Evolutionary conservation across 2,888 invertebrate genomes (phyloP).

Genomic region (Prostheceraeus crozeri): DNA sequence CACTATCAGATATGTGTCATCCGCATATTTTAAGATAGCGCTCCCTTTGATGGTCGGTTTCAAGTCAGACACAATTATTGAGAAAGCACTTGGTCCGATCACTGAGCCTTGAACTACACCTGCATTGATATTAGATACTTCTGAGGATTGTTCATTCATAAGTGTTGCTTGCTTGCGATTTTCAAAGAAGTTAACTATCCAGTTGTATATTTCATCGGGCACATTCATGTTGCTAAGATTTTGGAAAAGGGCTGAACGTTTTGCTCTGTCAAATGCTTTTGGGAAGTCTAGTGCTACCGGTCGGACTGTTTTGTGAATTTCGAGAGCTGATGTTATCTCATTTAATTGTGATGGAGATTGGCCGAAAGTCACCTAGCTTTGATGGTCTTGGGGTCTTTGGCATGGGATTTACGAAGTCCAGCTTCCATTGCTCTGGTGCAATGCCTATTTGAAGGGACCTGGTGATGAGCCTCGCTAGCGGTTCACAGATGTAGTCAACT

Average conservation of each 20-base stretch:
- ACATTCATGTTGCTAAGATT: constrained; percentile 15
- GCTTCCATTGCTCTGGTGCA: constrained; percentile 10
- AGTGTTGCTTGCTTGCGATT: constrained; percentile 6
- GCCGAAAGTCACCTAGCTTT: neutral
- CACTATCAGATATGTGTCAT: constrained; percentile 21
- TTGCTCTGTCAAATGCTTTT: constrained; percentile 26
- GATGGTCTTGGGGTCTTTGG: constrained; percentile 10
- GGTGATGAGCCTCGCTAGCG: neutral
- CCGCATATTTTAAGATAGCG: constrained; percentile 16
- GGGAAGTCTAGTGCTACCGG: constrained; percentile 14
- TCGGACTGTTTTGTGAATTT: constrained; percentile 3
- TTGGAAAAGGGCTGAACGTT: constrained; percentile 16
- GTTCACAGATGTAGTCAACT: neutral
- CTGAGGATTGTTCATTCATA: constrained; percentile 3
- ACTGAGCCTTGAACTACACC: constrained; percentile 23
- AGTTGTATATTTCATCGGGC: constrained; percentile 15
- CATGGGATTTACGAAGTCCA: constrained; percentile 7
- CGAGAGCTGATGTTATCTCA: neutral
- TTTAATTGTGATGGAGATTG: constrained; percentile 17
- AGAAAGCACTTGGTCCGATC: constrained; percentile 4
- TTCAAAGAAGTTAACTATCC: constrained; percentile 13
- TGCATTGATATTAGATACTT: neutral
- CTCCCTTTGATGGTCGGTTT: neutral
- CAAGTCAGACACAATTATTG: neutral
- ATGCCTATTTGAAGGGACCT: constrained; percentile 5